Evolutionary conservation across 1,140 invertebrate species (phyloP).

Genomic region (Condylostylus longicornis): DNA sequence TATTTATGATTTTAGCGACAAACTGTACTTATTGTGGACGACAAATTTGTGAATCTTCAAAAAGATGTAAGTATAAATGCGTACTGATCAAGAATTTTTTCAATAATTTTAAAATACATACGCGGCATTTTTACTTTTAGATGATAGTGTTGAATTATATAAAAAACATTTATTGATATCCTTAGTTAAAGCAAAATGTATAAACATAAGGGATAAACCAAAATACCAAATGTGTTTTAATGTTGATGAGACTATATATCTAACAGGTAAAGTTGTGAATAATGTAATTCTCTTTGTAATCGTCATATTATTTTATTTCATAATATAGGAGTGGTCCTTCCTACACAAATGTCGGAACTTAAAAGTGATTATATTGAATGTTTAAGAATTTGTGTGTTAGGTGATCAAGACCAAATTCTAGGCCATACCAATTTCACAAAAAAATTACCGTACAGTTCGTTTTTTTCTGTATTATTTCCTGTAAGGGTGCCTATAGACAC

Average conservation of each 20-base stretch:
- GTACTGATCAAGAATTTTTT: no score
- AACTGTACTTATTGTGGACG: no score
- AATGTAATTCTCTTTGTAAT: constrained; percentile 2
- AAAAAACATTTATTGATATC: background rate
- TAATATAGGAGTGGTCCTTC: constrained; percentile 42
- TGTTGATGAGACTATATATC: constrained; percentile 61
- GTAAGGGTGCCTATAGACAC: constrained; percentile 55
- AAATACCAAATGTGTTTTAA: constrained; percentile 61
- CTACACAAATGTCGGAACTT: constrained; percentile 38
- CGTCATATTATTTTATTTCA: constrained; percentile 1
- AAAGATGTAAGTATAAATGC: no score
- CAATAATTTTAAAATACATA: no score
- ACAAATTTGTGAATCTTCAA: no score
- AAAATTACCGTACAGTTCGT: constrained; percentile 45
- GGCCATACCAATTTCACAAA: constrained; percentile 67
- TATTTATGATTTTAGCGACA: no score
- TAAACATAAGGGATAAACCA: constrained; percentile 40
- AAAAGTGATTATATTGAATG: constrained; percentile 49
- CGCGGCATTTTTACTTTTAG: no score
- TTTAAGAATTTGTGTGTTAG: constrained; percentile 60
- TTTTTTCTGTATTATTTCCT: constrained; percentile 65
- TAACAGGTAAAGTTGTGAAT: constrained; percentile 43
- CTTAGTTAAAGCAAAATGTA: background rate
- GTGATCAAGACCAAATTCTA: constrained; percentile 54
- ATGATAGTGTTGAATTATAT: background rate